Evolutionary conservation across 2,113 vertebrate species (phyloP).

Genomic region (Petrocephalus zakoni): DNA sequence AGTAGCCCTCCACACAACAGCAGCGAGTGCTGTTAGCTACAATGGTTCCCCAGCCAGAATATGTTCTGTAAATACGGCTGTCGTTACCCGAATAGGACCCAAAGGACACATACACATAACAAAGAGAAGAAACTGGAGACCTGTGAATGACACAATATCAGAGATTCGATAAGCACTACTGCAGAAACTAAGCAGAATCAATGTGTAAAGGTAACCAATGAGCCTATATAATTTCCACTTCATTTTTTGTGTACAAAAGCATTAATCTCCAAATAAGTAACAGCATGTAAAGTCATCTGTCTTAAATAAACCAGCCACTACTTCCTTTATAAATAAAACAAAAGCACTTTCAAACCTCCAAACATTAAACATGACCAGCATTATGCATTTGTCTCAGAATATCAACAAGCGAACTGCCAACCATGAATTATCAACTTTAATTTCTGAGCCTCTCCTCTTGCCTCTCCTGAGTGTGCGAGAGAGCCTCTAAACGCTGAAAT

Average conservation of each 20-base stretch:
- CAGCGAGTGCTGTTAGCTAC: background rate
- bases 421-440: background rate
- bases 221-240: background rate
- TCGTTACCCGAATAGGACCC: background rate
- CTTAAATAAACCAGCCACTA: background rate
- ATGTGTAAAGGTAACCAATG: background rate
- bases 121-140: background rate
- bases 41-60: background rate
- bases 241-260: background rate
- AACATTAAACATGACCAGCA: background rate
- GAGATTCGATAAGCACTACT: background rate
- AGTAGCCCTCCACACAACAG: background rate
- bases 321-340: background rate
- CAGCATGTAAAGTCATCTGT: background rate
- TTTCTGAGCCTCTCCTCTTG: background rate
- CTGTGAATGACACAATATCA: background rate
- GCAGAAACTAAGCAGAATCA: background rate
- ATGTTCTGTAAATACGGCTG: background rate
- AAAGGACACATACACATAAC: background rate
- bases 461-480: slow-evolving; percentile 19
- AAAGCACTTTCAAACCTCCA: background rate
- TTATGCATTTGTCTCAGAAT: background rate
- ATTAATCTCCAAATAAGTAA: background rate
- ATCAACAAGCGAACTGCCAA: background rate
- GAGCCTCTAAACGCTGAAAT: slow-evolving; percentile 16